Evolutionary conservation across 2,797 vertebrate genomes (phyloP).

Genomic region (Anguilla pacifica): DNA sequence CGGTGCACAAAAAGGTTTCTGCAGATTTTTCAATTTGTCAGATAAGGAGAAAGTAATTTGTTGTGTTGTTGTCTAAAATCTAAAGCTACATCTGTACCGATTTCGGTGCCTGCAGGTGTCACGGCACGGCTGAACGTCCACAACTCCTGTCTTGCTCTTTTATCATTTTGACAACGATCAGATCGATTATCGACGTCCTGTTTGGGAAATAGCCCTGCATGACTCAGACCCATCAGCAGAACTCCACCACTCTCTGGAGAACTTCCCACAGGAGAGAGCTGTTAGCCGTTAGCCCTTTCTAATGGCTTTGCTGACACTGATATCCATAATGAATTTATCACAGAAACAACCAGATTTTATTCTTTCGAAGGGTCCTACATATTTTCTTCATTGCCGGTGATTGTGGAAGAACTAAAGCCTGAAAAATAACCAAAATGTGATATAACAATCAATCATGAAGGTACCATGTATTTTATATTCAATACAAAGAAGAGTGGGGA

Average conservation of each 20-base stretch:
- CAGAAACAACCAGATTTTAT: neutral
- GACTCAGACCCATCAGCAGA: neutral
- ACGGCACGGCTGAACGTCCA: neutral
- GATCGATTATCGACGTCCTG: neutral
- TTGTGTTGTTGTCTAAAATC: neutral
- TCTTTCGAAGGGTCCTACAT: neutral
- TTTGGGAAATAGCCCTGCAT: neutral
- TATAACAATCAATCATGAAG: neutral
- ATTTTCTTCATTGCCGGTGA: neutral
- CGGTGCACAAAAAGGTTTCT: neutral
- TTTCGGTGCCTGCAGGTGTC: neutral
- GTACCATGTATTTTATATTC: neutral
- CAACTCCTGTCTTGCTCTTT: neutral
- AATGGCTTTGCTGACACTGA: neutral
- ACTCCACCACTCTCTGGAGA: neutral
- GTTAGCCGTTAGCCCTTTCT: neutral
- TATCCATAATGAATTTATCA: neutral
- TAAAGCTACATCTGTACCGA: neutral
- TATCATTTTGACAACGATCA: neutral
- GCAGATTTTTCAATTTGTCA: neutral
- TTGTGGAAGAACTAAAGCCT: neutral
- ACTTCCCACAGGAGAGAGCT: neutral
- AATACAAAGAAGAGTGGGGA: neutral
- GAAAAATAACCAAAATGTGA: neutral
- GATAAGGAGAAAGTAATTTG: neutral